A percentile compares a stretch with the other conserved stretches of the same genome.
Conservation (phyloP, 2,888 invertebrate species). For the Microchrysa polita region DNA sequence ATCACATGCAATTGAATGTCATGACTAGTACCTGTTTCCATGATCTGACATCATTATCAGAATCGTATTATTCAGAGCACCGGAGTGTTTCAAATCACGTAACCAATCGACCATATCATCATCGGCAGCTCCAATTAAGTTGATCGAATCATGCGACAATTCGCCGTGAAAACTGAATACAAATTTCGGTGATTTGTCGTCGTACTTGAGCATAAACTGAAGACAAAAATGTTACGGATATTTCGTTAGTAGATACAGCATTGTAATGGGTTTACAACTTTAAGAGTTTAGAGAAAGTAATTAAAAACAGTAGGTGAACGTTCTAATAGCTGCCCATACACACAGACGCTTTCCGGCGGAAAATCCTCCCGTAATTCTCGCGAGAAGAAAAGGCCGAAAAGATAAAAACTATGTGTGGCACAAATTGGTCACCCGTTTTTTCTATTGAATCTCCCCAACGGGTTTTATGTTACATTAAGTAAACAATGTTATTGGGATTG, state of each 20-base stretch:
- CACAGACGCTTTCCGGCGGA: no score
- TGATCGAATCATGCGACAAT: conserved; percentile 87
- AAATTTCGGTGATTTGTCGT: conserved; percentile 76
- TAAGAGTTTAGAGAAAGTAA: background rate
- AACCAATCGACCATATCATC: conserved; percentile 76
- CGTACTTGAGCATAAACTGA: conserved; percentile 70
- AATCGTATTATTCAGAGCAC: conserved; percentile 80
- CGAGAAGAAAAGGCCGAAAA: no score
- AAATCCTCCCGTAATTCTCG: no score
- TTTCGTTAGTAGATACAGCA: no score
- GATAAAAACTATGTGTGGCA: no score
- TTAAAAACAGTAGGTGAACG: no score
- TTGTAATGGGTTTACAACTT: background rate
- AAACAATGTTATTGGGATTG: no score
- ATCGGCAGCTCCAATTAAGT: conserved; percentile 80
- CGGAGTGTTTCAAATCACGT: conserved; percentile 68
- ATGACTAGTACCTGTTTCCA: conserved; percentile 75
- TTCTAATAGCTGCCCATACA: no score
- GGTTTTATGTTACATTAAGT: no score
- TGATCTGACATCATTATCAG: conserved; percentile 94
- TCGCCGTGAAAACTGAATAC: conserved; percentile 89
- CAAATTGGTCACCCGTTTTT: no score
- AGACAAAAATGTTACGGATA: conserved; percentile 48
- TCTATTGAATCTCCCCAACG: no score
- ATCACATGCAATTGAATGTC: background rate